A percentile compares a stretch with the other conserved stretches of the same genome.
Evolutionary conservation across 2,113 vertebrate genomes (phyloP).

Genomic region (Oxyruncus cristatus): DNA sequence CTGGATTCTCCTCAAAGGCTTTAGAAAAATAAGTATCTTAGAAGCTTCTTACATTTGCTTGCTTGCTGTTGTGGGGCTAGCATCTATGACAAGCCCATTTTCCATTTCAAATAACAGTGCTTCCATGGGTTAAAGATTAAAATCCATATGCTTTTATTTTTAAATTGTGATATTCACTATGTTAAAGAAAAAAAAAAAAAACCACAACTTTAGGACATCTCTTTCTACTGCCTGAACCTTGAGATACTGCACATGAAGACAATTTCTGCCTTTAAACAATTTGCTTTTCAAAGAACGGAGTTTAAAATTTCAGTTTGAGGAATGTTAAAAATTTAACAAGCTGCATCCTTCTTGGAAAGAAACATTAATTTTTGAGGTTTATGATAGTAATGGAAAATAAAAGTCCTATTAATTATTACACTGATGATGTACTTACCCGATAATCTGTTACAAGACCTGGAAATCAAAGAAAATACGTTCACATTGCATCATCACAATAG

Average conservation of each 20-base stretch:
- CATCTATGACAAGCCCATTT: neutral
- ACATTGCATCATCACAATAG: neutral
- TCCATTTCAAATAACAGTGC: neutral
- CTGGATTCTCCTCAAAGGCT: neutral
- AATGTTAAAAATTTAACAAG: neutral
- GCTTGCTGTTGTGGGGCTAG: neutral
- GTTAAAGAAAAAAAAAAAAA: neutral
- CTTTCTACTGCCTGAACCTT: neutral
- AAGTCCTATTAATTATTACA: neutral
- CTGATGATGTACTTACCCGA: slow-evolving; percentile 80
- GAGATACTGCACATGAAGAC: neutral
- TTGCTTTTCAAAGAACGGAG: neutral
- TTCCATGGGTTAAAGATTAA: neutral
- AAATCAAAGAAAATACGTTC: slow-evolving; percentile 31
- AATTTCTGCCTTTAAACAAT: neutral
- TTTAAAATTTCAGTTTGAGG: neutral
- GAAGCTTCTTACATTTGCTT: neutral
- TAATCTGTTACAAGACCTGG: slow-evolving; percentile 94
- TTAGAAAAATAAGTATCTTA: neutral
- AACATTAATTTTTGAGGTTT: neutral
- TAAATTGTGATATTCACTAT: neutral
- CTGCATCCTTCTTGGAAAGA: neutral
- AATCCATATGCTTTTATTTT: neutral
- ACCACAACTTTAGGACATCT: neutral
- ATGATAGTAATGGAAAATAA: neutral